Evolutionary conservation across 2,888 invertebrate genomes (phyloP), one percentile per base, ranked within the genome.

Genomic region (Epicampocera succincta): DNA sequence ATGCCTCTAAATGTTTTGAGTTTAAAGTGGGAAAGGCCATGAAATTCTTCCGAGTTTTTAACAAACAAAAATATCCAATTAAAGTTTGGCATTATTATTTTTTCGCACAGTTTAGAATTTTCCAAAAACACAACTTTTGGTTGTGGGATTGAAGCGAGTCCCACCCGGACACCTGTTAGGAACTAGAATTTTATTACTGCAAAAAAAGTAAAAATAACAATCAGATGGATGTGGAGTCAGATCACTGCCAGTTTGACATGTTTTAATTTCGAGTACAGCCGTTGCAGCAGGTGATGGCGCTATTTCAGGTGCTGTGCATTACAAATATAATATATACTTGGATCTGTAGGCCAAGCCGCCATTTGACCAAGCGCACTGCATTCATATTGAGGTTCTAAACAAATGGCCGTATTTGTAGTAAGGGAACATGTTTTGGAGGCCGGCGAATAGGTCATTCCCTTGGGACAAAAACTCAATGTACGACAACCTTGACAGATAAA

Each of bases 271-370:
- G 5, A 42, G 40, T 13, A 61, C 21, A 29, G 63, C 13, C 21
- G 46, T 48, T n/a, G 61, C 33, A 21, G 69, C 29, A 15, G 38
- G 1, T 11, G 54, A 12, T 48, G 48, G 21, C 15, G 48, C 33
- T n/a, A 5, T 13, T 1, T 42, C 38, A 21, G 38, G 15, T 11
- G 58, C 33, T 29, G 56, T 42, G 84, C 77, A 21, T 86, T 84
- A 54, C 89, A 90, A 3, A 89, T 79, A 25, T 90, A 90, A 63
- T 85, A 90, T 66, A 86, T 88, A 33, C 84, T 86, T 11, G 76
- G 54, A 79, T 90, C 86, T 1, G 86, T 79, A 0, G 86, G 65
- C 90, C 90, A 90, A 1, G 83, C 84, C 0, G 85, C 87, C 9
- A 80, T 85, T 44, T 89, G 83, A 0, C 90, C 88, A 2, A 85